Percentiles rank a stretch among this genome's conserved stretches.
Evolutionary conservation across 2,888 invertebrate genomes (phyloP).

Genomic region (Nipponacmea schrenckii): DNA sequence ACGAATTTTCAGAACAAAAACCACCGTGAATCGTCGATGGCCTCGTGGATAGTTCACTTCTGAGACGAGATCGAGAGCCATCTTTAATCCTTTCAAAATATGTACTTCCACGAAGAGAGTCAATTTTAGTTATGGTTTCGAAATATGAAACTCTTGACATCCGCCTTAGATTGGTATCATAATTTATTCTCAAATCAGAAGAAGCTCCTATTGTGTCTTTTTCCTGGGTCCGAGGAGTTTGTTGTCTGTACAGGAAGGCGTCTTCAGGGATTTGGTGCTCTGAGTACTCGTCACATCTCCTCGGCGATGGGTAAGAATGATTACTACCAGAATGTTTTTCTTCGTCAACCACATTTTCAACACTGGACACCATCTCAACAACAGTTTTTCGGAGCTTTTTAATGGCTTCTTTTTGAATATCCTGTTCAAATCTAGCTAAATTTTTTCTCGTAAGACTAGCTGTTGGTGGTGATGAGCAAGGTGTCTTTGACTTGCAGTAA

Average conservation of each 20-base stretch:
- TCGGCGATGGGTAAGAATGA: too few species aligned
- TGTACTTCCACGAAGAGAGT: background rate
- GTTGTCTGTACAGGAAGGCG: background rate
- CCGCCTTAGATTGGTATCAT: background rate
- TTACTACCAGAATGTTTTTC: background rate
- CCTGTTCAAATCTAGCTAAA: background rate
- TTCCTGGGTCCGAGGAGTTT: background rate
- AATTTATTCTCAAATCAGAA: background rate
- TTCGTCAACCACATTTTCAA: background rate
- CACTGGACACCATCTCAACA: background rate
- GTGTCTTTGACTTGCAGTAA: background rate
- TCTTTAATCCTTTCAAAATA: background rate
- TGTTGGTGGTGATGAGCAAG: background rate
- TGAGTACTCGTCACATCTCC: too few species aligned
- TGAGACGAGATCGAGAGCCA: background rate
- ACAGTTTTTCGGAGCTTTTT: background rate
- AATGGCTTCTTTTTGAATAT: background rate
- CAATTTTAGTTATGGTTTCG: background rate
- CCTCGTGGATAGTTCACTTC: constrained; percentile 10
- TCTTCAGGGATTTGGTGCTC: background rate
- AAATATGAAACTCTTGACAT: background rate
- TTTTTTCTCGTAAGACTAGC: background rate
- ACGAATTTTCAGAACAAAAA: background rate
- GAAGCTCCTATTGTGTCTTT: background rate
- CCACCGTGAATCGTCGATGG: background rate